These are phyloP conservation scores for Thereva unica DNA, from an alignment of 2,888 invertebrate genomes.

Conservation along the genomic window DNA sequence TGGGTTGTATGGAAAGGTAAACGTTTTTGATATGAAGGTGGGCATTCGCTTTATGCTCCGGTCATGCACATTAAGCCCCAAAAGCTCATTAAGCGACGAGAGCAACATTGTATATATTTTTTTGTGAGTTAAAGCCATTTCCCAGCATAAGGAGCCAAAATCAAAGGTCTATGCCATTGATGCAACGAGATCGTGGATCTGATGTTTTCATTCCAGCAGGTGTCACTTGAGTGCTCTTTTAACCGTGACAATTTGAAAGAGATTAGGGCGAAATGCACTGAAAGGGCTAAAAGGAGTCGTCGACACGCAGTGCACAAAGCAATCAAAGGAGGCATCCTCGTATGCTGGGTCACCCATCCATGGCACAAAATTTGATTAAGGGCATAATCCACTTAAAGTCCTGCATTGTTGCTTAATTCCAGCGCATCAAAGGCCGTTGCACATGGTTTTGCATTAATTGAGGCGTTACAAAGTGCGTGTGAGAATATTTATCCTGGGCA, in stretches of 20 bases:
- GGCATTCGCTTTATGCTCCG: background rate
- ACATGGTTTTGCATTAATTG: slow-evolving; percentile 42
- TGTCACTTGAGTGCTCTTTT: slow-evolving; percentile 42
- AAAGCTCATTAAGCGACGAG: slow-evolving; percentile 22
- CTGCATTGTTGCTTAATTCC: slow-evolving; percentile 39
- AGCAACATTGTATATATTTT: slow-evolving; percentile 23
- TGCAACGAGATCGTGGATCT: background rate
- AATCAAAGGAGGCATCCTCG: slow-evolving; percentile 34
- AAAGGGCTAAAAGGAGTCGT: slow-evolving; percentile 37
- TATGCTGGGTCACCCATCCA: slow-evolving; percentile 20
- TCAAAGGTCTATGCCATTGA: slow-evolving; percentile 13
- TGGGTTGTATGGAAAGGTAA: background rate
- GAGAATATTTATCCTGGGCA: slow-evolving; percentile 26
- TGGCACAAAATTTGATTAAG: slow-evolving; percentile 38
- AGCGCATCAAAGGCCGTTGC: slow-evolving; percentile 36
- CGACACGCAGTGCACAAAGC: slow-evolving; percentile 19
- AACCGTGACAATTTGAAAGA: slow-evolving; percentile 39
- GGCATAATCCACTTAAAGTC: slow-evolving; percentile 40
- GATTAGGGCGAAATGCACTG: slow-evolving; percentile 39
- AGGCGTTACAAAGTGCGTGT: slow-evolving; percentile 37
- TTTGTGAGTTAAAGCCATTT: background rate
- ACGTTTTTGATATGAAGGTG: slow-evolving; percentile 33
- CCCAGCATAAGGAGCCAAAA: background rate
- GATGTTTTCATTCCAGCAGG: slow-evolving; percentile 40
- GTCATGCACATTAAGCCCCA: slow-evolving; percentile 23